Evolutionary conservation across 1,140 invertebrate genomes (phyloP).

Genomic region (Sinonovacula constricta): DNA sequence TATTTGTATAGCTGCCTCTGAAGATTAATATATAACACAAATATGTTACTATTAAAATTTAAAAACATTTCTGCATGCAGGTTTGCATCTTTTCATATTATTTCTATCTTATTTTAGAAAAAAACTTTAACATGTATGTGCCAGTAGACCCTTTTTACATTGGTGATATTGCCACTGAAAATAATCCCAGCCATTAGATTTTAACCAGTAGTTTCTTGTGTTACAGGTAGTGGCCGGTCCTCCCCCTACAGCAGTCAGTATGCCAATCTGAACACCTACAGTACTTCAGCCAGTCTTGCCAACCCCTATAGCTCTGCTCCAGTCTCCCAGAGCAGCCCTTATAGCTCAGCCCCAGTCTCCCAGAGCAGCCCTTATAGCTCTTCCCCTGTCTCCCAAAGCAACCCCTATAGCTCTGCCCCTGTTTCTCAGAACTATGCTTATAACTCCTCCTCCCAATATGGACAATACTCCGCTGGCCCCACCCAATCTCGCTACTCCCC

Average conservation of each 20-base stretch:
- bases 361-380: conserved; percentile 10
- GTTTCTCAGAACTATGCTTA: not conserved
- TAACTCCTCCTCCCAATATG: not conserved
- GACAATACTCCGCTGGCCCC: conserved; percentile 19
- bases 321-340: not conserved
- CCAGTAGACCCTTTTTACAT: too few species aligned
- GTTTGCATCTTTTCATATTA: too few species aligned
- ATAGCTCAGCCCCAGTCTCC: not conserved
- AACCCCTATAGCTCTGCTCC: conserved; percentile 24
- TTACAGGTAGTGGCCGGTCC: conserved; percentile 51
- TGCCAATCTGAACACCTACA: conserved; percentile 7
- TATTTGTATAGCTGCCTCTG: too few species aligned
- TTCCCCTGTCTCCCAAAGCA: conserved; percentile 1
- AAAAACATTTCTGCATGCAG: too few species aligned
- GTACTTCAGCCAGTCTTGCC: not conserved
- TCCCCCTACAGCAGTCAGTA: conserved; percentile 24
- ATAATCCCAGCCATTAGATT: too few species aligned
- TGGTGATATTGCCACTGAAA: too few species aligned
- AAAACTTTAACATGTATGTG: too few species aligned
- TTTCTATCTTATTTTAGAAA: too few species aligned
- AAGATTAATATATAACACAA: too few species aligned
- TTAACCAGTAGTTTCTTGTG: too few species aligned
- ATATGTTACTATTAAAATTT: too few species aligned
- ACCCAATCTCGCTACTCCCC: conserved; percentile 6
- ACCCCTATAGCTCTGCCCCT: conserved; percentile 24